Evolutionary conservation across 2,113 vertebrate genomes (phyloP), one percentile per base, ranked within the genome.

Genomic region (Leucoraja erinaceus): DNA sequence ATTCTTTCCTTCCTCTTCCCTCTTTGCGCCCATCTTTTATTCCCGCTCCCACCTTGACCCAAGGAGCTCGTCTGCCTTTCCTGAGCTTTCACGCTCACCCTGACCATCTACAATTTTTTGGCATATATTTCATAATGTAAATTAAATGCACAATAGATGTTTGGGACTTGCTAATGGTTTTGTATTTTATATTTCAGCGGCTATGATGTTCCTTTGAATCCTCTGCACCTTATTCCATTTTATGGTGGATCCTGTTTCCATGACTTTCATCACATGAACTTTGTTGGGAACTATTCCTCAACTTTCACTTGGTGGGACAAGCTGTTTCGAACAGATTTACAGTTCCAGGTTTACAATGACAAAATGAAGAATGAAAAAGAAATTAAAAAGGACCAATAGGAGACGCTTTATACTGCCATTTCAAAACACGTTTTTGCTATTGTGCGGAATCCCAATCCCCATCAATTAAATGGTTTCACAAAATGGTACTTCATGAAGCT

Each of bases 251-350:
- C 97, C 16, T 98, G 98, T 83, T 99, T 98, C 93, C 99, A 99
- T 0, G 98, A 99, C 95, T 99, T 99, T 95, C 98, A 99, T 94
- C 98, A 99, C 95, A 98, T 99, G 98, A 99, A 99, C 96, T 99
- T 99, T 12, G 94, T 97, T 0, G 98, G 99, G 66, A 99, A 99
- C 95, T 99, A 99, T 0, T 95, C 98, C 10, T 99, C 99, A 2
- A 99, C 98, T 16, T 99, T 99, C 95, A 99, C 98, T 0, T 99
- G 99, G 99, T 99, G 99, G 99, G 98, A 99, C 94, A 97, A 95
- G 93, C 68, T 99, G 92, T 97, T 99, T 86, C 96, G 96, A 90
- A 99, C 99, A 1, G 98, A 99, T 94, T 96, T 93, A 93, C 98
- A 99, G 12, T 99, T 95, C 96, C 94, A 96, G 95, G 97, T 95